These are phyloP conservation scores for Laspeyria flexula DNA, from an alignment of 2,888 invertebrate genomes.

Conservation along the genomic window DNA sequence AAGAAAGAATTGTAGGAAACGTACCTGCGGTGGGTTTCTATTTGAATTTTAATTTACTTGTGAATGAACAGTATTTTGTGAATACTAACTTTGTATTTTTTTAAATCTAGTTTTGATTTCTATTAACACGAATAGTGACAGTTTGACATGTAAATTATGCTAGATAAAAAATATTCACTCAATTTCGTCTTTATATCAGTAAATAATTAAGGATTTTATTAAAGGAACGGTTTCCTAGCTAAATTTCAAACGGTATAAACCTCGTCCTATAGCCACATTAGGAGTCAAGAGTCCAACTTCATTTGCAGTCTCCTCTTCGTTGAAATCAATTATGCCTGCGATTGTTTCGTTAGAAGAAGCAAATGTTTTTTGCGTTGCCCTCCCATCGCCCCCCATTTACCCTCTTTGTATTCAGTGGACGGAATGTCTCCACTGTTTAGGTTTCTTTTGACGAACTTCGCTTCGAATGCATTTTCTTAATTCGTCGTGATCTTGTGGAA, in stretches of 20 bases:
- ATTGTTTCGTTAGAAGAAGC: conserved; percentile 83
- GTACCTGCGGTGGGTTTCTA: conserved; percentile 7
- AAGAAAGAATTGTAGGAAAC: conserved; percentile 21
- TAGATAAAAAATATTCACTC: no score
- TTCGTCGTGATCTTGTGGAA: conserved; percentile 48
- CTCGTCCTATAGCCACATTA: conserved; percentile 29
- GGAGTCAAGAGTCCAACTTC: conserved; percentile 55
- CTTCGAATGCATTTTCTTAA: conserved; percentile 61
- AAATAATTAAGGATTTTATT: no score
- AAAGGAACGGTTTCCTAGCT: no score
- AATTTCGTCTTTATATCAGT: no score
- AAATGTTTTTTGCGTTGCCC: conserved; percentile 70
- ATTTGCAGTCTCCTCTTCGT: conserved; percentile 77
- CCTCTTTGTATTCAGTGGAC: conserved; percentile 77
- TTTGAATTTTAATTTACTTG: conserved; percentile 17
- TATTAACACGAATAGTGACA: no score
- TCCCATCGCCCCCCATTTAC: conserved; percentile 37
- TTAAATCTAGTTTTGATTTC: no score
- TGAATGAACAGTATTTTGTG: neutral
- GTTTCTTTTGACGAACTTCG: conserved; percentile 83
- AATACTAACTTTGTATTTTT: no score
- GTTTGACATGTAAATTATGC: no score
- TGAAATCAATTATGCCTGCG: conserved; percentile 84
- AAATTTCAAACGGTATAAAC: neutral
- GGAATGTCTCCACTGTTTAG: conserved; percentile 72